These are phyloP conservation scores for Athrips mouffetella DNA, from an alignment of 2,888 invertebrate genomes.

Conservation along the genomic window DNA sequence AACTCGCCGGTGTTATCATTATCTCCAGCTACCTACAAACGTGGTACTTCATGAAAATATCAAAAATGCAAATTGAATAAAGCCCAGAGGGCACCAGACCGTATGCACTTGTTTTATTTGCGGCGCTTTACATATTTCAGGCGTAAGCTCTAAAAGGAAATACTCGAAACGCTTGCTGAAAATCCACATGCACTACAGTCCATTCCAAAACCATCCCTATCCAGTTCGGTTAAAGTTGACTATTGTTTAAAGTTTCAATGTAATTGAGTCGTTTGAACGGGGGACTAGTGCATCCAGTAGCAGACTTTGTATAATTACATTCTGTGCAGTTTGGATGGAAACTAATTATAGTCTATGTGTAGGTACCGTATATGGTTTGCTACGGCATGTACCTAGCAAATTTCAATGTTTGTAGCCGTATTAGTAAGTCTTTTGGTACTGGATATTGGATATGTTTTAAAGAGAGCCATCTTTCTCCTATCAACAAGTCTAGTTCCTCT, in stretches of 20 bases:
- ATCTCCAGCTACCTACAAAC: neutral
- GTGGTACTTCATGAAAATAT: constrained; percentile 59
- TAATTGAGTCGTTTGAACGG: constrained; percentile 38
- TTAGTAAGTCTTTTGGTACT: no score
- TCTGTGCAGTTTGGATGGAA: constrained; percentile 42
- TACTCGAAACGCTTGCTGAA: constrained; percentile 49
- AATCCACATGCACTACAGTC: constrained; percentile 27
- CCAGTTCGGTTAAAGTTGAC: constrained; percentile 27
- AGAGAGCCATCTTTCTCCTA: no score
- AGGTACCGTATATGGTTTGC: neutral
- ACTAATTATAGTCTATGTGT: constrained; percentile 40
- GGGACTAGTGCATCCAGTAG: constrained; percentile 40
- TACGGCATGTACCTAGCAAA: neutral
- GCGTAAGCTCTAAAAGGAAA: neutral
- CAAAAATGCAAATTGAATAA: constrained; percentile 55
- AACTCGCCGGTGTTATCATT: neutral
- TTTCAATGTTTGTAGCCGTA: neutral
- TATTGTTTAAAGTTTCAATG: constrained; percentile 26
- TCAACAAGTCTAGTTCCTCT: no score
- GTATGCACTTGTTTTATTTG: constrained; percentile 61
- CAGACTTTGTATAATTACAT: constrained; percentile 63
- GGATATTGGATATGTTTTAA: no score
- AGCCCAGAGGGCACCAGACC: constrained; percentile 50
- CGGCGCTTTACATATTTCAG: constrained; percentile 44
- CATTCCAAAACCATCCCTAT: neutral